Base-by-base conservation (phyloP, 2,888 invertebrate genomes). In the Horisme vitalbata region DNA sequence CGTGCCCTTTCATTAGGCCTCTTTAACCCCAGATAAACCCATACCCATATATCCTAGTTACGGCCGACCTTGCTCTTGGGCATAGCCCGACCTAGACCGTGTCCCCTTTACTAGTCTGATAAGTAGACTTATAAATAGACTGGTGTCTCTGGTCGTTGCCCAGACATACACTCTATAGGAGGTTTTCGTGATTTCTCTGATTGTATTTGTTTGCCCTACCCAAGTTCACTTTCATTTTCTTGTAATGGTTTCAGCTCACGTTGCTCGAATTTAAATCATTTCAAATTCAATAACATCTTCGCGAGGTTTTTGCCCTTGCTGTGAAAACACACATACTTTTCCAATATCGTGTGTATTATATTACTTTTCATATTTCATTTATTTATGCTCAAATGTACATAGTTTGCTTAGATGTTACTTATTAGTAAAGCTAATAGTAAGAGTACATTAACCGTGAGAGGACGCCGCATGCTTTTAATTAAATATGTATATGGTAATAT, bases 11-110 rank as follows among this genome's bases (percentile, higher is more conserved):
- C 49, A 51, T 55, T 35, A 31, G 9, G 53, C 46, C 45, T 55
- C 57, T 53, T 59, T 51, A 54, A 21, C 33, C 38, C 50, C 27
- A 46, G 37, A 45, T 38, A 38, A 27, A 45, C 24, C 24, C 30
- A 23, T 13, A 20, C 36, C 35, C 14, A 38, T 37, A 37, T 15
- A 36, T 39, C 35, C 30, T 41, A 45, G 54, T 61, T 30, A 52
- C 46, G 13, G 36, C 2, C 46, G 55, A 46, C 68, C 69, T 71
- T 73, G 65, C 55, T 52, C 49, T 47, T 52, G 53, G 51, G 34
- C 52, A 55, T 52, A 41, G 54, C 33, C 47, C 61, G 69, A 71
- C 74, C 77, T 71, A 71, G 74, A 69, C 70, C 68, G 59, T 45
- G 55, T 47, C 56, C 46, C 44, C 45, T 27, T 38, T 21, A 32